These are phyloP conservation scores for Eupithecia pulchellata DNA, from an alignment of 2,888 invertebrate species.

Conservation along the genomic window DNA sequence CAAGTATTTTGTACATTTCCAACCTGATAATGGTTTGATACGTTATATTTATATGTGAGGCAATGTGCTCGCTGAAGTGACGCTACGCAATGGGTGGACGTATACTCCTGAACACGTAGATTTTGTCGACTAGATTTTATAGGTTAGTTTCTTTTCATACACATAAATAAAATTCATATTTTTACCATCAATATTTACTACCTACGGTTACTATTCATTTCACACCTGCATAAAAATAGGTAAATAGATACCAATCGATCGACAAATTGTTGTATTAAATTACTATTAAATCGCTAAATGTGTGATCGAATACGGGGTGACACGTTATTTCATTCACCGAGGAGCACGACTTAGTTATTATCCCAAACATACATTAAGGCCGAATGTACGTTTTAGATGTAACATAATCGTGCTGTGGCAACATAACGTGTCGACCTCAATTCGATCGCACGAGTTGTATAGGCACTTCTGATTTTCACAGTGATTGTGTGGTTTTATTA, in stretches of 20 bases:
- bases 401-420: too few species aligned
- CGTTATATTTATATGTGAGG: background rate
- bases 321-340: too few species aligned
- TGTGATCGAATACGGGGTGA: too few species aligned
- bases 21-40: background rate
- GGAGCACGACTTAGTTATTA: too few species aligned
- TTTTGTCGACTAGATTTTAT: background rate
- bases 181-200: background rate
- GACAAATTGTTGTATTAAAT: background rate
- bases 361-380: too few species aligned
- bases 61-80: background rate
- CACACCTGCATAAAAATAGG: background rate
- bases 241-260: background rate
- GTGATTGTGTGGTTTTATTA: background rate
- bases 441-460: background rate
- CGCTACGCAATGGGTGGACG: background rate
- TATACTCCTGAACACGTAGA: background rate
- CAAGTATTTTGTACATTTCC: slow-evolving; percentile 24
- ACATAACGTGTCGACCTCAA: background rate
- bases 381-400: too few species aligned
- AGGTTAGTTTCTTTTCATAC: background rate
- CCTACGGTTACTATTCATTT: background rate
- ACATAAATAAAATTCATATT: background rate
- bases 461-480: background rate
- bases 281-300: background rate